Evolutionary conservation across 2,797 vertebrate species (phyloP), one percentile per base, ranked within the genome.

Genomic region (Fistularia tabacaria): DNA sequence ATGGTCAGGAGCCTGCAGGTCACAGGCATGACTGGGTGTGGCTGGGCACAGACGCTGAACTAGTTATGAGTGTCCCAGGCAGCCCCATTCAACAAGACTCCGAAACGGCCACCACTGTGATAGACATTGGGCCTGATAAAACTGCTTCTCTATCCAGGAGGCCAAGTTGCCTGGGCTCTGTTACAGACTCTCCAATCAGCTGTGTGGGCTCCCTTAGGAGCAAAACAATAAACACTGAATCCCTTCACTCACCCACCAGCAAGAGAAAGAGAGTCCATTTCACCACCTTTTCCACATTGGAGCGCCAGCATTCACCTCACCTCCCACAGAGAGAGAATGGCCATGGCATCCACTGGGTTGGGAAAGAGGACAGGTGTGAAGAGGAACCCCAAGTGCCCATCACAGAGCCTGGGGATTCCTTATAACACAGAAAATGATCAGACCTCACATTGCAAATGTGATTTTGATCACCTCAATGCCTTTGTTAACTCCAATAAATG

Each of bases 231-330:
- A 90, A 85, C 51, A 76, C 76, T 0, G 95, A 96, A 56, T 90
- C 92, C 3, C 76, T 93, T 10, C 7, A 93, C 45, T 99, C 95
- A 1, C 96, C 95, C 46, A 96, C 95, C 83, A 98, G 94, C 54
- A 95, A 94, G 79, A 90, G 95, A 76, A 98, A 96, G 92, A 89
- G 94, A 74, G 95, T 99, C 39, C 94, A 93, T 53, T 98, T 98
- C 73, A 95, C 93, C 73, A 98, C 95, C 7, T 98, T 98, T 71
- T 92, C 94, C 38, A 86, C 93, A 8, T 68, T 90, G 1, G 94
- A 93, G 0, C 85, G 91, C 1, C 87, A 88, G 48, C 89, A 90
- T 7, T 52, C 89, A 0, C 84, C 89, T 61, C 87, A 85, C 54
- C 59, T 91, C 6, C 40, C 84, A 4, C 54, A 82, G 44, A 85